Base-by-base conservation (phyloP, 2,797 vertebrate genomes). In the Oryzias dopingdopingensis region DNA sequence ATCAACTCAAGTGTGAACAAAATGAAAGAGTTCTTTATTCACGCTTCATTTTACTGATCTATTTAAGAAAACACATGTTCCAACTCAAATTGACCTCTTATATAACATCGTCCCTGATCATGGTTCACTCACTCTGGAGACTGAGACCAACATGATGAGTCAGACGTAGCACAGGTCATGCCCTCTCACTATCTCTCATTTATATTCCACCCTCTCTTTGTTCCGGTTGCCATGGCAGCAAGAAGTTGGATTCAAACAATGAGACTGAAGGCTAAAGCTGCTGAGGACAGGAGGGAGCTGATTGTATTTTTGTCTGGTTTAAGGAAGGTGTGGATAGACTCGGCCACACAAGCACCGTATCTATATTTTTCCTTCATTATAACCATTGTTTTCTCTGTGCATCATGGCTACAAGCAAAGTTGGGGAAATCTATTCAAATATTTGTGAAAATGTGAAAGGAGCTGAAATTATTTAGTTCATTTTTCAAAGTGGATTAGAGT, bases 191-290 rank as follows among this genome's bases (percentile, higher is more conserved):
- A 58, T 75, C 77, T 82, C 77, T 80, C 76, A 68, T 83, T 84
- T 78, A 66, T 81, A 69, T 80, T 74, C 65, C 62, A 47, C 75
- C 74, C 70, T 74, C 49, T 80, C 75, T 78, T 70, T 46, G 60
- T 56, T 75, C 48, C 15, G 63, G 88, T 90, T 88, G 48, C 86
- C 87, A 90, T 91, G 82, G 82, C 78, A 82, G 83, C 89, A 78
- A 68, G 58, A 80, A 83, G 79, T 77, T 70, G 54, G 78, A 77
- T 66, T 84, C 85, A 89, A 88, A 88, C 86, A 87, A 79, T 81
- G 77, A 60, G 50, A 65, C 56, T 13, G 65, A 85, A 60, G 71
- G 72, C 58, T 71, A 72, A 70, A 76, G 79, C 67, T 52, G 72
- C 65, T 76, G 76, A 74, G 23, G 24, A 77, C 65, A 72, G 55